Percentiles rank a stretch among this genome's conserved stretches.
These are phyloP conservation scores for Orchestes rusci DNA, from an alignment of 2,888 invertebrate genomes.

Conservation along the genomic window DNA sequence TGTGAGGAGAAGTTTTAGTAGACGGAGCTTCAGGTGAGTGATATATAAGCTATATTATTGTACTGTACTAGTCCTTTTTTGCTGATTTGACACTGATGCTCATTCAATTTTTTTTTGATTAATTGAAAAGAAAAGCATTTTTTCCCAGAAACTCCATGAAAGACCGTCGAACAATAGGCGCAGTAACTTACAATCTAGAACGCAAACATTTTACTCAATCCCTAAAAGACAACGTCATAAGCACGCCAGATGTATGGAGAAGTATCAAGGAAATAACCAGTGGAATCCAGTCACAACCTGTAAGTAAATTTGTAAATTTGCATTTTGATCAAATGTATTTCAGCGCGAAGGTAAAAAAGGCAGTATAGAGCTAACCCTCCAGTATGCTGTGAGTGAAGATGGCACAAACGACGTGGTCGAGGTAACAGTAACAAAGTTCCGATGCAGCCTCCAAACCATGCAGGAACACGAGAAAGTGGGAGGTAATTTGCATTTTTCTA, in stretches of 20 bases:
- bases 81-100: no score
- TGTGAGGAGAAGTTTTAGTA: constrained; percentile 14
- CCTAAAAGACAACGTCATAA: constrained; percentile 52
- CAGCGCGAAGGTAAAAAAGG: constrained; percentile 65
- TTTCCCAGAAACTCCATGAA: constrained; percentile 40
- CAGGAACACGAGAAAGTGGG: constrained; percentile 61
- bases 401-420: constrained; percentile 57
- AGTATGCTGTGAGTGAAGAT: constrained; percentile 60
- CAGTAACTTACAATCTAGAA: constrained; percentile 62
- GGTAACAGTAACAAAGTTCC: constrained; percentile 54
- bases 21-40: constrained; percentile 21
- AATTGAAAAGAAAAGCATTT: background rate
- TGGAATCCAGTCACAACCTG: constrained; percentile 44
- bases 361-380: constrained; percentile 57
- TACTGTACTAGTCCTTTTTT: no score
- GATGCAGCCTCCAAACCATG: constrained; percentile 66
- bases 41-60: background rate
- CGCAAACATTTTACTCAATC: constrained; percentile 56
- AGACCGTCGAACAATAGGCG: constrained; percentile 59
- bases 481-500: constrained; percentile 42
- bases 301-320: constrained; percentile 19
- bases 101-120: no score
- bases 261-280: constrained; percentile 59
- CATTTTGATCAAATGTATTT: constrained; percentile 24
- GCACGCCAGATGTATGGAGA: constrained; percentile 66